phyloP scores from a whole-genome alignment of 2,888 invertebrate species.

The Ectemnius continuus region DNA sequence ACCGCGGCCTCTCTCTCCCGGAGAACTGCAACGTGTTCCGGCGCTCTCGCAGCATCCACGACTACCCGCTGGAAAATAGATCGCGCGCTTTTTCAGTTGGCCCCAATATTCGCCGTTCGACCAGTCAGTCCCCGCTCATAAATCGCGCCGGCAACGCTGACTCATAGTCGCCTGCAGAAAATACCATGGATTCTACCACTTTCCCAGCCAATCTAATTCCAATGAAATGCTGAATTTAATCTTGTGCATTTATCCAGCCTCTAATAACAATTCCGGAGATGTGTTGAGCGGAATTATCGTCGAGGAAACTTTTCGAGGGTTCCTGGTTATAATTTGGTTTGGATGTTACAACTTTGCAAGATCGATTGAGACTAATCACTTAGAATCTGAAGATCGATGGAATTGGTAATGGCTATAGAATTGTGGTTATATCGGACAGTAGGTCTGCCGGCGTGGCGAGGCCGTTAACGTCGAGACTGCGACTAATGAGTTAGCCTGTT shows the following conservation, averaged over 20 bases:
- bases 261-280: no score
- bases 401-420: constrained; percentile 45
- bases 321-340: no score
- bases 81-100: constrained; percentile 19
- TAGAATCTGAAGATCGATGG: constrained; percentile 3
- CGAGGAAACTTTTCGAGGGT: no score
- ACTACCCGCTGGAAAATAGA: constrained; percentile 40
- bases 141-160: constrained; percentile 3
- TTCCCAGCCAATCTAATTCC: no score
- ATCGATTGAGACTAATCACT: no score
- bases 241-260: no score
- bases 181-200: constrained; percentile 21
- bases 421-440: constrained; percentile 23
- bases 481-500: constrained; percentile 64
- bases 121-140: constrained; percentile 32
- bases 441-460: constrained; percentile 22
- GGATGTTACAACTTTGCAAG: no score
- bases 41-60: constrained; percentile 2
- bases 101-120: constrained; percentile 17
- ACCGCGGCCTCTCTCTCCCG: constrained; percentile 12
- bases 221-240: no score
- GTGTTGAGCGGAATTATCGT: no score
- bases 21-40: constrained; percentile 10
- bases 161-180: constrained; percentile 15
- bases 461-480: constrained; percentile 54